These are phyloP conservation scores for Sphinx pinastri DNA, from an alignment of 2,888 invertebrate species.

Conservation along the genomic window DNA sequence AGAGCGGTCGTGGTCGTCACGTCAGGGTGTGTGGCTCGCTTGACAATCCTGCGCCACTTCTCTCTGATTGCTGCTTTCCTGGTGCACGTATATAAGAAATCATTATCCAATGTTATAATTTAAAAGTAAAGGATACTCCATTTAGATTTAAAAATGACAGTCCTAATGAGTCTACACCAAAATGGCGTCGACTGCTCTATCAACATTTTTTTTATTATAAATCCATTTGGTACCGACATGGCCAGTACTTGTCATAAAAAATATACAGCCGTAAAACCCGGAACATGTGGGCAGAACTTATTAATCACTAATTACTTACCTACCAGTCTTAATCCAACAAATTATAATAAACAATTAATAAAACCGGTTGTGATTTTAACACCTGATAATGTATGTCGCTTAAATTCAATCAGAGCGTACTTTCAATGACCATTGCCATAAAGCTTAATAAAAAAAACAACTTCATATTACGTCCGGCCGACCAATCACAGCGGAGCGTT, in stretches of 20 bases:
- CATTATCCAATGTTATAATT: too few relatives aligned
- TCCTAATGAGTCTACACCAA: background rate
- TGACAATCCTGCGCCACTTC: too few relatives aligned
- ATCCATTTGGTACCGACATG: slow-evolving; percentile 7
- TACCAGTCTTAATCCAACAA: slow-evolving; percentile 29
- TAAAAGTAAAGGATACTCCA: too few relatives aligned
- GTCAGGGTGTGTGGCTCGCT: too few relatives aligned
- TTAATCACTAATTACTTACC: slow-evolving; percentile 30
- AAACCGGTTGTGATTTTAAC: slow-evolving; percentile 31
- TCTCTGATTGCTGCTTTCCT: too few relatives aligned
- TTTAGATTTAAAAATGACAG: background rate
- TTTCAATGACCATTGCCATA: slow-evolving; percentile 30
- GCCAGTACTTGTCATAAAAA: slow-evolving; percentile 27
- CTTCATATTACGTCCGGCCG: slow-evolving; percentile 32
- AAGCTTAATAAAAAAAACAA: slow-evolving; percentile 33
- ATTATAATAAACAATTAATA: slow-evolving; percentile 33
- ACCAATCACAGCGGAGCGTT: slow-evolving; percentile 34
- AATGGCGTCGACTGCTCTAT: slow-evolving; percentile 6
- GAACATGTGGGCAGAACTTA: slow-evolving; percentile 29
- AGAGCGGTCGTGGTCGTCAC: too few relatives aligned
- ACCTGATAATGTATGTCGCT: slow-evolving; percentile 31
- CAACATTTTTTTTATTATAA: slow-evolving; percentile 3
- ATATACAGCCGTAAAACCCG: slow-evolving; percentile 27
- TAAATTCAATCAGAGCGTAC: slow-evolving; percentile 31
- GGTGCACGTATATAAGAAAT: too few relatives aligned